phyloP scores from a whole-genome alignment of 53 echinoderm and acorn worm genomes.

The Mesocentrotus franciscanus region DNA sequence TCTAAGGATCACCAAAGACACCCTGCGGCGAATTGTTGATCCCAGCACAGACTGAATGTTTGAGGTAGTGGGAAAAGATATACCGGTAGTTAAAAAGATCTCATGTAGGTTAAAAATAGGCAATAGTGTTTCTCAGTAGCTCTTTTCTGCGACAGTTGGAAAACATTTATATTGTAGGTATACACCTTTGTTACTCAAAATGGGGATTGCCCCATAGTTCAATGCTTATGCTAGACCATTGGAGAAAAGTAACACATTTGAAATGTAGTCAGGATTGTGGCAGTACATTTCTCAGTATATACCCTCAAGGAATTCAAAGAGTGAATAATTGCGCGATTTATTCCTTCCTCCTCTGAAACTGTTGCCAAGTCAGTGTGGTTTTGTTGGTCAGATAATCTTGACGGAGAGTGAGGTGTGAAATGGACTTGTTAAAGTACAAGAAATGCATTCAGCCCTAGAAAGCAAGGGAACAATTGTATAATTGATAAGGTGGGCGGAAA shows the following conservation, averaged over 20 bases:
- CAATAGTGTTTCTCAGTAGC: background rate
- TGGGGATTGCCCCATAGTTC: background rate
- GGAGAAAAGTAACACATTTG: background rate
- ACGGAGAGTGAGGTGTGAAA: constrained; percentile 24
- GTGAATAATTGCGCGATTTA: constrained; percentile 2
- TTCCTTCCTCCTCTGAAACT: background rate
- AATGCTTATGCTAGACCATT: background rate
- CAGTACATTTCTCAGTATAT: background rate
- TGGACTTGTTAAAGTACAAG: constrained; percentile 20
- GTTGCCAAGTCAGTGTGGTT: constrained; percentile 23
- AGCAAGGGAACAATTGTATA: constrained; percentile 43
- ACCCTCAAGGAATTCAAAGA: background rate
- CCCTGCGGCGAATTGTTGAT: constrained; percentile 55
- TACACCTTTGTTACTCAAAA: background rate
- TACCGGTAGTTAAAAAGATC: background rate
- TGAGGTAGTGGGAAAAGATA: too few species aligned
- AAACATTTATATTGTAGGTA: background rate
- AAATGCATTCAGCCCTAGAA: constrained; percentile 19
- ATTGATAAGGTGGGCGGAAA: constrained; percentile 45
- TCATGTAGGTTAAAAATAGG: background rate
- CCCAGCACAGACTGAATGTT: background rate
- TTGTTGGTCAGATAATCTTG: constrained; percentile 43
- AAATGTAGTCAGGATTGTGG: background rate
- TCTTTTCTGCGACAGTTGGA: background rate
- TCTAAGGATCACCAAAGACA: constrained; percentile 22